Percentiles rank a stretch among this genome's conserved stretches.
Evolutionary conservation across 1,140 invertebrate species (phyloP).

Genomic region (Zaprionus ornatus): DNA sequence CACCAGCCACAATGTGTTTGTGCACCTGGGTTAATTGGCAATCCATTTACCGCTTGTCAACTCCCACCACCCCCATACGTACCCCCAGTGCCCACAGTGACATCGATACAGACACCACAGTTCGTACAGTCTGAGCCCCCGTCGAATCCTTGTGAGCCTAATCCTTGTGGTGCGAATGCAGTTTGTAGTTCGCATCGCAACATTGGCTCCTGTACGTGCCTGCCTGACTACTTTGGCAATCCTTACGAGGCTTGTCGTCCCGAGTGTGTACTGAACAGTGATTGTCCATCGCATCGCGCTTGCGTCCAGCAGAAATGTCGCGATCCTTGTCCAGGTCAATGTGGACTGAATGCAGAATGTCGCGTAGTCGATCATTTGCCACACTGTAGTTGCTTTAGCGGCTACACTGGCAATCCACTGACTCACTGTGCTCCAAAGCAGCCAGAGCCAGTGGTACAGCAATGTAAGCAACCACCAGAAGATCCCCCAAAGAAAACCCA

Average conservation of each 20-base stretch:
- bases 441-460: slow-evolving; percentile 49
- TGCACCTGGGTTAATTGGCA: slow-evolving; percentile 88
- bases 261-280: slow-evolving; percentile 89
- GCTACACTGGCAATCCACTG: slow-evolving; percentile 89
- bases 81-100: slow-evolving; percentile 83
- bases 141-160: slow-evolving; percentile 86
- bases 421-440: slow-evolving; percentile 84
- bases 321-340: slow-evolving; percentile 91
- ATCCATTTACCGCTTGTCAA: slow-evolving; percentile 87
- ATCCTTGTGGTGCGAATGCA: slow-evolving; percentile 86
- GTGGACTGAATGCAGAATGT: slow-evolving; percentile 90
- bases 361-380: slow-evolving; percentile 90
- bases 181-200: slow-evolving; percentile 87
- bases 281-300: slow-evolving; percentile 88
- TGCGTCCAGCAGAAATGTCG: slow-evolving; percentile 90
- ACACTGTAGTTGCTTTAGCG: slow-evolving; percentile 88
- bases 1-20: slow-evolving; percentile 88
- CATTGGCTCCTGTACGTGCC: slow-evolving; percentile 88
- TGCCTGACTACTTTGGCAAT: slow-evolving; percentile 88
- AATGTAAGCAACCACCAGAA: slow-evolving; percentile 85
- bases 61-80: slow-evolving; percentile 84
- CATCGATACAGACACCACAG: slow-evolving; percentile 88
- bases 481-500: not conserved
- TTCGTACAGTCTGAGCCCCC: slow-evolving; percentile 88
- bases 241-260: slow-evolving; percentile 91